Evolutionary conservation across 2,888 invertebrate species (phyloP), one percentile per base, ranked within the genome.

Genomic region (Horisme vitalbata): DNA sequence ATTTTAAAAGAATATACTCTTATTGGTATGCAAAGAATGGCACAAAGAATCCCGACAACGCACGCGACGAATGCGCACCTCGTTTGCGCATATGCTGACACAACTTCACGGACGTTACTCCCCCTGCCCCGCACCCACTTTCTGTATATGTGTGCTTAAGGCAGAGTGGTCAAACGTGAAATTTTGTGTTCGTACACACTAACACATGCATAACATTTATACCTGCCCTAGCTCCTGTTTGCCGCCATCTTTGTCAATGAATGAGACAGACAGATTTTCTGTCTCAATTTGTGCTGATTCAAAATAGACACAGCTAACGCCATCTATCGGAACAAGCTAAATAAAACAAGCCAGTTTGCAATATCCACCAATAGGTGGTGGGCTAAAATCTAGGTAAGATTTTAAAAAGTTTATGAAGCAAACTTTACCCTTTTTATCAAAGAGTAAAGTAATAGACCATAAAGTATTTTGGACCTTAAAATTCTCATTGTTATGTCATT

Each of bases 31-130:
- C 94, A 93, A 95, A 95, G 96, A 96, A 96, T 96, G 96, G 95
- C 95, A 96, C 95, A 96, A 96, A 96, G 96, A 96, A 96, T 96
- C 95, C 93, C 93, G 95, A 96, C 95, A 95, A 96, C 96, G 96
- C 95, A 94, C 92, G 93, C 93, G 92, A 91, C 93, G 92, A 93
- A 91, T 92, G 94, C 95, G 94, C 94, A 95, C 90, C 92, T 92
- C 91, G 92, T 92, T 92, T 93, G 94, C 94, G 94, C 94, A 94
- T 91, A 91, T 93, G 92, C 93, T 92, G 93, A 93, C 92, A 91
- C 92, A 91, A 91, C 91, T 92, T 88, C 89, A 88, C 77, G 87
- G 88, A 87, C 87, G 86, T 88, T 81, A 71, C 85, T 75, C 87
- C 89, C 86, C 82, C 79, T 75, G 71, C 84, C 87, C 86, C 90